phyloP scores from a whole-genome alignment of 2,113 vertebrate genomes.

The Myotis davidii region DNA sequence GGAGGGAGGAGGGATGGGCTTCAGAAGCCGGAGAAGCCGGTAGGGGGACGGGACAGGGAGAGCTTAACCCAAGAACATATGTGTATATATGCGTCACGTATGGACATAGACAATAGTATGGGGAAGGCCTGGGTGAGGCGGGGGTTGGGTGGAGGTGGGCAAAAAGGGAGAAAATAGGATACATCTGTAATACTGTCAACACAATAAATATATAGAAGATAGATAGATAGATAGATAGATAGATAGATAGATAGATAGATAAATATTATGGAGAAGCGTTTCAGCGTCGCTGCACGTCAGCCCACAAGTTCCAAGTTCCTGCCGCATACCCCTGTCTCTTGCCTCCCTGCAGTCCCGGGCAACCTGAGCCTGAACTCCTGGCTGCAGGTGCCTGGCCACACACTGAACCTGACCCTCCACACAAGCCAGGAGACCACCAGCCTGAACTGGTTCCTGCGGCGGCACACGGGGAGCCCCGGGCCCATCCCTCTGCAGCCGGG shows the following conservation, averaged over 20 bases:
- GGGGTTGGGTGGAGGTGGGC: too few species aligned
- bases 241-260: too few species aligned
- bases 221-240: too few species aligned
- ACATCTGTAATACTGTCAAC: too few species aligned
- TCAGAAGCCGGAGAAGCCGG: not conserved
- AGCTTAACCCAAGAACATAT: too few species aligned
- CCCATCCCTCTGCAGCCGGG: slow-evolving; percentile 50
- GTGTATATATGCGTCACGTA: too few species aligned
- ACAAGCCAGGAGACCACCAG: slow-evolving; percentile 1
- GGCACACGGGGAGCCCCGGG: not conserved
- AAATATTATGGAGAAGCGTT: not conserved
- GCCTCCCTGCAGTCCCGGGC: slow-evolving; percentile 55
- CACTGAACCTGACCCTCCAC: slow-evolving; percentile 56
- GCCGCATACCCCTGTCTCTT: not conserved
- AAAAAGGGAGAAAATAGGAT: too few species aligned
- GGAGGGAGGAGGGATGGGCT: not conserved
- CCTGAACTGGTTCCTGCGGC: slow-evolving; percentile 67
- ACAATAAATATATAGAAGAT: too few species aligned
- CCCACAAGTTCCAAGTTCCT: not conserved
- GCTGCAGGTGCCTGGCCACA: not conserved
- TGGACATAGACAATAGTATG: too few species aligned
- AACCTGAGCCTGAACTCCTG: slow-evolving; percentile 20
- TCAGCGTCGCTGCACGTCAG: not conserved
- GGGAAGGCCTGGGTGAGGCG: too few species aligned
- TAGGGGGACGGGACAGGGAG: too few species aligned